These are phyloP conservation scores for Gallinago paraguaiae DNA, from an alignment of 2,113 vertebrate genomes.

Conservation along the genomic window DNA sequence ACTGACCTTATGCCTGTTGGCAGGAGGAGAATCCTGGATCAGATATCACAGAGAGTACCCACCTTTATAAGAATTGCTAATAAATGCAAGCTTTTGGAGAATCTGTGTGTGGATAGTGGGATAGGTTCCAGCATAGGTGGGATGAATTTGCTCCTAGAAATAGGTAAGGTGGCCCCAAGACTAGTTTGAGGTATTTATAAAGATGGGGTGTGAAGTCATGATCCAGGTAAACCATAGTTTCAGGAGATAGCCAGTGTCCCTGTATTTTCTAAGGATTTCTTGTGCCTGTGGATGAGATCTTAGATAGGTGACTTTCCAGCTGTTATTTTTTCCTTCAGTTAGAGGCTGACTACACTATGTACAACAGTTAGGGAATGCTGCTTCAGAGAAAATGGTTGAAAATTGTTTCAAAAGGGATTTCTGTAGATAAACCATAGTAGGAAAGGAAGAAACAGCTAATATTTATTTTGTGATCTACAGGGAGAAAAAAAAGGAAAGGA, in stretches of 20 bases:
- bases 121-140: background rate
- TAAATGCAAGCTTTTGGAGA: background rate
- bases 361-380: background rate
- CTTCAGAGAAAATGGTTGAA: background rate
- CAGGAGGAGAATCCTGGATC: background rate
- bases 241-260: background rate
- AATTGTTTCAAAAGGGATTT: background rate
- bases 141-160: background rate
- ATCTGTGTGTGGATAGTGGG: background rate
- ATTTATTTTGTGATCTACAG: background rate
- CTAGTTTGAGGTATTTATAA: background rate
- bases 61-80: background rate
- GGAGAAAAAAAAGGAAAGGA: background rate
- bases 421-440: background rate
- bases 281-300: background rate
- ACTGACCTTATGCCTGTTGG: rapidly evolving
- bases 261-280: background rate
- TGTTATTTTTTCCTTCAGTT: background rate
- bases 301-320: background rate
- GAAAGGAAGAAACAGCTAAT: background rate
- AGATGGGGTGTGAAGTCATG: background rate
- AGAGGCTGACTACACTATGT: background rate
- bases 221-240: background rate
- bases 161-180: background rate
- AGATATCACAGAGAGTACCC: background rate